Evolutionary conservation across 1,140 invertebrate genomes (phyloP).

Genomic region (Neodiprion virginianus): DNA sequence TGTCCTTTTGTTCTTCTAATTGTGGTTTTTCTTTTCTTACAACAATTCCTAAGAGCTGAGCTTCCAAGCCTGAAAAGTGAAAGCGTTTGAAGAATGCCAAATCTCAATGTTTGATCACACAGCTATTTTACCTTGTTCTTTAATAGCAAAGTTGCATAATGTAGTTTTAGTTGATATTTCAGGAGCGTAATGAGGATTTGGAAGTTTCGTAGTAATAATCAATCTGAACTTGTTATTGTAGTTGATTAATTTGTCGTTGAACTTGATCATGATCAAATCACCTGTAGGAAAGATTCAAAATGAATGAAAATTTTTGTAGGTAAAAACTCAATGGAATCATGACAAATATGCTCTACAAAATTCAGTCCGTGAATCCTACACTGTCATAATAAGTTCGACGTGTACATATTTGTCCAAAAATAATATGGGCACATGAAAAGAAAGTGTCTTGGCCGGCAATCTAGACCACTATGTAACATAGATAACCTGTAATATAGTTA

Average conservation of each 20-base stretch:
- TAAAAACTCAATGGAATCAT: neutral
- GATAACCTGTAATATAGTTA: no score
- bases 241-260: conserved; percentile 87
- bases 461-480: no score
- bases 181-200: conserved; percentile 89
- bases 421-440: no score
- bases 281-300: conserved; percentile 51
- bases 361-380: neutral
- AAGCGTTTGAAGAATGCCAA: conserved; percentile 52
- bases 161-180: conserved; percentile 91
- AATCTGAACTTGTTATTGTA: conserved; percentile 81
- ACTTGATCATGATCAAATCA: conserved; percentile 74
- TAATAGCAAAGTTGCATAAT: conserved; percentile 92
- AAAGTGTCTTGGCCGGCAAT: no score
- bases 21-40: conserved; percentile 78
- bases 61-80: conserved; percentile 70
- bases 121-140: conserved; percentile 73
- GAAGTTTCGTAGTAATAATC: conserved; percentile 89
- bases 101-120: neutral
- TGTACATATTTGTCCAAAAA: no score
- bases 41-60: conserved; percentile 85
- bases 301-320: conserved; percentile 10
- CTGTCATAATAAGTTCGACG: no score
- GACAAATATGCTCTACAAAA: conserved; percentile 4
- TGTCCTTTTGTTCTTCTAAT: conserved; percentile 85